These are phyloP conservation scores for Phyllotreta striolata DNA, from an alignment of 2,888 invertebrate genomes.

Conservation along the genomic window DNA sequence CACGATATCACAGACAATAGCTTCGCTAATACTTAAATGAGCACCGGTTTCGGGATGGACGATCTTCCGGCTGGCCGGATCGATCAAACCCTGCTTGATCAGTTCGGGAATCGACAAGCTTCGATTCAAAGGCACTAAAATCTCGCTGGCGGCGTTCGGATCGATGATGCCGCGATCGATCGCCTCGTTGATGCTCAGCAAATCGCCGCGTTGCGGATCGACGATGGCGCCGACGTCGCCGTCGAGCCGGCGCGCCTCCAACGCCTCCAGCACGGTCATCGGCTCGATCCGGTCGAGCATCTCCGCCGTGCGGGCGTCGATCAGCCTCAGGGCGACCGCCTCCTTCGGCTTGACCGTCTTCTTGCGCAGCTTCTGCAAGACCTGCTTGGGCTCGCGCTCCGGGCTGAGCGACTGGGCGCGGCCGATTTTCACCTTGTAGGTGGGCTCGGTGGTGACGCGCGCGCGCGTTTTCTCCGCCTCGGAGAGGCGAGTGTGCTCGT, in stretches of 20 bases:
- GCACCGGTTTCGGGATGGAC: conserved; percentile 89
- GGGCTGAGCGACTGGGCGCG: conserved; percentile 68
- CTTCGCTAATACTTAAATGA: conserved; percentile 79
- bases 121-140: conserved; percentile 81
- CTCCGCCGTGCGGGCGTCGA: conserved; percentile 78
- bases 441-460: conserved; percentile 69
- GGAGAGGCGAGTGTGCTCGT: not conserved
- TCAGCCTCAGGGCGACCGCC: conserved; percentile 79
- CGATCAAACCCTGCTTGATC: conserved; percentile 85
- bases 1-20: conserved; percentile 87
- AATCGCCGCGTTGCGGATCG: conserved; percentile 84
- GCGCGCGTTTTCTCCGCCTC: conserved; percentile 68
- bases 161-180: conserved; percentile 83
- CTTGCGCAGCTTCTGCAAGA: conserved; percentile 81
- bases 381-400: conserved; percentile 71
- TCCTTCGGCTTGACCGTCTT: conserved; percentile 78
- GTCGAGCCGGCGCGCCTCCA: conserved; percentile 74
- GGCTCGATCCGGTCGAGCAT: conserved; percentile 71
- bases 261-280: conserved; percentile 78
- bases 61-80: conserved; percentile 74
- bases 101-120: conserved; percentile 85
- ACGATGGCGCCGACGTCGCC: conserved; percentile 79
- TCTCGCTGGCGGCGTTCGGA: conserved; percentile 75
- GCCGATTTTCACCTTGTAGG: conserved; percentile 71
- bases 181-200: conserved; percentile 84